Conservation (phyloP, 2,113 vertebrate genomes). For the Marcusenius ussheri region DNA sequence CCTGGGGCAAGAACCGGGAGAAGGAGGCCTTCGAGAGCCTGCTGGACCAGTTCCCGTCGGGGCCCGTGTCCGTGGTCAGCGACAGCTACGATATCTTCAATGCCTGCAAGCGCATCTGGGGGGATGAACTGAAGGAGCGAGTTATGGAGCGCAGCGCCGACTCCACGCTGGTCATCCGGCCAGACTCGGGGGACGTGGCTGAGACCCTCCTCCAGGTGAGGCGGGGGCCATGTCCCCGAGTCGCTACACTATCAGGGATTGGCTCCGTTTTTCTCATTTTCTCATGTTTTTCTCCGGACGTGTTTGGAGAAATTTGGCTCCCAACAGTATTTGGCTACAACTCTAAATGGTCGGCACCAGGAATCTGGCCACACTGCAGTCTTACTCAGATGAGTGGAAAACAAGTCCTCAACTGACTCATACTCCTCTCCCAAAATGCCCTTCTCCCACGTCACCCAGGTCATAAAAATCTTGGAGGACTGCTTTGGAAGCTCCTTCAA, state of each 20-base stretch:
- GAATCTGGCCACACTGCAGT: neutral
- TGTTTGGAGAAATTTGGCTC: neutral
- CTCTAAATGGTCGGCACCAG: neutral
- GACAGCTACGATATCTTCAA: conserved; percentile 71
- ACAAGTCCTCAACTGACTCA: neutral
- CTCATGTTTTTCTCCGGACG: neutral
- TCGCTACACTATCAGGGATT: neutral
- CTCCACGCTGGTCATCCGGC: conserved; percentile 58
- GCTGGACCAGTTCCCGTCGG: conserved; percentile 56
- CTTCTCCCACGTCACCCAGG: conserved; percentile 35
- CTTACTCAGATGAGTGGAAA: neutral
- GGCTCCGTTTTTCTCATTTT: neutral
- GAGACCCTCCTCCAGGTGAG: conserved; percentile 60
- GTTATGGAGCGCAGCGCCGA: conserved; percentile 62
- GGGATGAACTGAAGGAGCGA: conserved; percentile 59
- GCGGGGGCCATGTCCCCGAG: neutral
- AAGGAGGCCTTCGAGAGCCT: conserved; percentile 59
- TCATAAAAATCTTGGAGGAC: conserved; percentile 61
- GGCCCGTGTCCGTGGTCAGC: conserved; percentile 61
- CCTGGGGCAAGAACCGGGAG: conserved; percentile 58
- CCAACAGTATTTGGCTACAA: neutral
- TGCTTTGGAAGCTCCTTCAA: conserved; percentile 57
- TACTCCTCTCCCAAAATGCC: neutral
- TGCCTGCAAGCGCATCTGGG: conserved; percentile 67
- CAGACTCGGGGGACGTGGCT: conserved; percentile 62